phyloP scores from a whole-genome alignment of 1,140 invertebrate genomes.

The Pomacea maculata region DNA sequence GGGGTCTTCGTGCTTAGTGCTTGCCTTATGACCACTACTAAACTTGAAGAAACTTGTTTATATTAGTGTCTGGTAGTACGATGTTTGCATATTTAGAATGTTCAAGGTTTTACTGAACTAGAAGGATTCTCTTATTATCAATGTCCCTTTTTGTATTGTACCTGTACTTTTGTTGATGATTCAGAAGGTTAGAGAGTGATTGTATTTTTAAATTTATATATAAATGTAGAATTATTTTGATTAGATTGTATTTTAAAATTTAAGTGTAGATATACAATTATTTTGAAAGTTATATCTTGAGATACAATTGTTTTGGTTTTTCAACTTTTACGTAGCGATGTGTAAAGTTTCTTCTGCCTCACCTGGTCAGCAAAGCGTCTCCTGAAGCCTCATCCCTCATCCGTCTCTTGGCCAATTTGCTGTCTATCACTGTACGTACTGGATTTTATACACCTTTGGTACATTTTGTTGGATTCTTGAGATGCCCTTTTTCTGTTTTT shows the following conservation, averaged over 20 bases:
- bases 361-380: slow-evolving; percentile 60
- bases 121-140: neutral
- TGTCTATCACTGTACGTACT: slow-evolving; percentile 27
- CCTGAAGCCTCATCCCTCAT: slow-evolving; percentile 56
- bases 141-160: neutral
- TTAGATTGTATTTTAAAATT: neutral
- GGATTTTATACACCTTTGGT: neutral
- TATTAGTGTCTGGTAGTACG: no score
- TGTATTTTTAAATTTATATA: neutral
- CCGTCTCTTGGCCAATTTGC: slow-evolving; percentile 46
- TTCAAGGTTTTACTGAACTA: neutral
- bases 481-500: neutral
- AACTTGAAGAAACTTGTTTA: no score
- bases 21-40: no score
- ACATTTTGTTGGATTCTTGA: neutral
- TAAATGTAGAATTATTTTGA: neutral
- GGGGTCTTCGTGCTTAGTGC: neutral
- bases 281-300: neutral
- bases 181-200: neutral
- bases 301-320: slow-evolving; percentile 1
- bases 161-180: neutral
- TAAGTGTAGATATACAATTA: neutral
- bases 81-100: no score
- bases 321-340: slow-evolving; percentile 43
- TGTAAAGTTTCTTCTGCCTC: slow-evolving; percentile 60